Conservation (phyloP, 2,888 invertebrate species). For the Conomelus anceps region DNA sequence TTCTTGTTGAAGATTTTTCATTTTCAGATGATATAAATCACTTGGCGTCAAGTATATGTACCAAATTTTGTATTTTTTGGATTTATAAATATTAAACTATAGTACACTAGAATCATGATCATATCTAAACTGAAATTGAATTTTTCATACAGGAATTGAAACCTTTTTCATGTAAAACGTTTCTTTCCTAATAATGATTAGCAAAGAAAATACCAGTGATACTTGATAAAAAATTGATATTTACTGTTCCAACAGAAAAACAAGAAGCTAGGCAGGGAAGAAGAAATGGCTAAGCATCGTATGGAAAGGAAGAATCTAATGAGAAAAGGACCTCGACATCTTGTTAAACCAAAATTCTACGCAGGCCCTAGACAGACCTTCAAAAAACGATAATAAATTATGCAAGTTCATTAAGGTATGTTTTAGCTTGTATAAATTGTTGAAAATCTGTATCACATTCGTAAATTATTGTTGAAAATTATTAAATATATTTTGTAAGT, state of each 20-base stretch:
- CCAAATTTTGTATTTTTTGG: no score
- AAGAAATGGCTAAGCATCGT: conserved; percentile 57
- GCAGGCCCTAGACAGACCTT: conserved; percentile 11
- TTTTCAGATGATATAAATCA: no score
- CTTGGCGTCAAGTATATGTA: no score
- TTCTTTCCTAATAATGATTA: no score
- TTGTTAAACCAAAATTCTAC: conserved; percentile 19
- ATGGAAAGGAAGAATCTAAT: conserved; percentile 63
- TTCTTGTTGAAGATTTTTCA: no score
- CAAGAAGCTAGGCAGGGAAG: conserved; percentile 40
- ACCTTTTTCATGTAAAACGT: no score
- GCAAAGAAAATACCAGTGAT: conserved; percentile 15
- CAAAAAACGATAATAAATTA: neutral
- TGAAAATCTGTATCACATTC: no score
- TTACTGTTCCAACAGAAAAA: conserved; percentile 33
- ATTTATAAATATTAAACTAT: no score
- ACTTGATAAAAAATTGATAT: neutral
- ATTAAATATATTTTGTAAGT: neutral
- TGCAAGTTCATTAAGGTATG: neutral
- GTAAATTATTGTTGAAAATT: neutral
- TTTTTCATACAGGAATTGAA: no score
- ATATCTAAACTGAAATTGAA: no score
- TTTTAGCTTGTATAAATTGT: neutral
- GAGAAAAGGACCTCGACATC: conserved; percentile 31
- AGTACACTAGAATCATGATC: no score